These are phyloP conservation scores for Setophaga petechia DNA, from an alignment of 2,113 vertebrate genomes.

Conservation along the genomic window DNA sequence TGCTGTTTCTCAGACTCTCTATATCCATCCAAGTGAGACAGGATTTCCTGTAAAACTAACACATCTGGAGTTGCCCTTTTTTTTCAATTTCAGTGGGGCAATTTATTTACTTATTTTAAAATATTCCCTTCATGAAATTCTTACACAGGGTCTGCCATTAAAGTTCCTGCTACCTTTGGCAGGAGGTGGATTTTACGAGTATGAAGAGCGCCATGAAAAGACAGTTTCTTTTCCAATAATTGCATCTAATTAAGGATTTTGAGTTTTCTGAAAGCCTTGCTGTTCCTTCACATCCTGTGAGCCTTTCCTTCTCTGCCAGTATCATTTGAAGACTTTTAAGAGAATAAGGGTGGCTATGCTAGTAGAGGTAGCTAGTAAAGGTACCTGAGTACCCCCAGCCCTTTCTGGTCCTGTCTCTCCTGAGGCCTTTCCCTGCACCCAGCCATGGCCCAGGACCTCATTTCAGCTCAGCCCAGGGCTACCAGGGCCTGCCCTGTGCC, in stretches of 20 bases:
- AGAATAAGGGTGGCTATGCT: not conserved
- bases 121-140: not conserved
- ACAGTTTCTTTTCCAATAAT: constrained; percentile 2
- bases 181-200: not conserved
- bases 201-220: not conserved
- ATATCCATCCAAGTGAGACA: constrained; percentile 46
- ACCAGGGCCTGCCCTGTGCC: not conserved
- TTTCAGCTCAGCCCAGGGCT: not conserved
- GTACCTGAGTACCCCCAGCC: not conserved
- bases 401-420: not conserved
- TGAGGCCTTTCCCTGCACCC: not conserved
- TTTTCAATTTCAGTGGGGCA: not conserved
- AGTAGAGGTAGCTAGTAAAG: not conserved
- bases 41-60: constrained; percentile 61
- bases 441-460: not conserved
- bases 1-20: constrained; percentile 41
- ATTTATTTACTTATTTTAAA: constrained; percentile 49
- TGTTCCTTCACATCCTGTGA: not conserved
- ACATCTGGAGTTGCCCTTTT: not conserved
- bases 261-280: constrained; percentile 39
- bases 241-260: not conserved
- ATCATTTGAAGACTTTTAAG: not conserved
- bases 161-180: constrained; percentile 24
- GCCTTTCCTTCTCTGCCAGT: not conserved
- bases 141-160: not conserved